Percentiles rank a stretch among this genome's conserved stretches.
Conservation (phyloP, 2,888 invertebrate genomes). For the Plagodis pulveraria region DNA sequence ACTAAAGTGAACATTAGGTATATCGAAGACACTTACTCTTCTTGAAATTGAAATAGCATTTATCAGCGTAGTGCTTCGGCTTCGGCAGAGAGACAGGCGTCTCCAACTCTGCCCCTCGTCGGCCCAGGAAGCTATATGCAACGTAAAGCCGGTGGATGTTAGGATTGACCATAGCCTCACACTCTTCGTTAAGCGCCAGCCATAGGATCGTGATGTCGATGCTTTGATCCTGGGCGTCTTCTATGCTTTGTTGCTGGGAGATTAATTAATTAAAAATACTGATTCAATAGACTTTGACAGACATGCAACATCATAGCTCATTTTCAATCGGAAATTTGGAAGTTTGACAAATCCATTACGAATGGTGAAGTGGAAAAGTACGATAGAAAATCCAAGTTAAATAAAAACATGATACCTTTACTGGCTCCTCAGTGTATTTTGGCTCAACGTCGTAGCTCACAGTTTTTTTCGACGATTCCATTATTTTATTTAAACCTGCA, state of each 20-base stretch:
- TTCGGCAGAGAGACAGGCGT: conserved; percentile 64
- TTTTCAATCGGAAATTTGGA: no score
- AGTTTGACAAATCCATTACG: no score
- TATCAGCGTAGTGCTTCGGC: conserved; percentile 59
- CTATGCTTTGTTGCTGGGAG: conserved; percentile 23
- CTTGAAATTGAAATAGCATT: conserved; percentile 62
- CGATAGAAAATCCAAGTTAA: no score
- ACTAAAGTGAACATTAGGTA: no score
- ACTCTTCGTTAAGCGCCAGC: conserved; percentile 65
- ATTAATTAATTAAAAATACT: no score
- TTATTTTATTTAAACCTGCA: conserved; percentile 33
- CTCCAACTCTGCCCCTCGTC: conserved; percentile 61
- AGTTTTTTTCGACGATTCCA: conserved; percentile 39
- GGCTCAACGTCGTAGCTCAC: conserved; percentile 29
- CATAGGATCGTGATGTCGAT: conserved; percentile 62
- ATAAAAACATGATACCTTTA: no score
- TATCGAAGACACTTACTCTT: conserved; percentile 49
- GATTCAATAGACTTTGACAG: no score
- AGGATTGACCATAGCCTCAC: conserved; percentile 56
- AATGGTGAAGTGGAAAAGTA: no score
- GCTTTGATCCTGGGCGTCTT: conserved; percentile 22
- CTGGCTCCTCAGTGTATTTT: background rate
- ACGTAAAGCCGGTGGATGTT: conserved; percentile 56
- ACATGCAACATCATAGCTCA: no score
- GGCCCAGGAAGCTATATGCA: conserved; percentile 60